Base-by-base conservation (phyloP, 2,797 vertebrate genomes). In the Sarcophilus harrisii region DNA sequence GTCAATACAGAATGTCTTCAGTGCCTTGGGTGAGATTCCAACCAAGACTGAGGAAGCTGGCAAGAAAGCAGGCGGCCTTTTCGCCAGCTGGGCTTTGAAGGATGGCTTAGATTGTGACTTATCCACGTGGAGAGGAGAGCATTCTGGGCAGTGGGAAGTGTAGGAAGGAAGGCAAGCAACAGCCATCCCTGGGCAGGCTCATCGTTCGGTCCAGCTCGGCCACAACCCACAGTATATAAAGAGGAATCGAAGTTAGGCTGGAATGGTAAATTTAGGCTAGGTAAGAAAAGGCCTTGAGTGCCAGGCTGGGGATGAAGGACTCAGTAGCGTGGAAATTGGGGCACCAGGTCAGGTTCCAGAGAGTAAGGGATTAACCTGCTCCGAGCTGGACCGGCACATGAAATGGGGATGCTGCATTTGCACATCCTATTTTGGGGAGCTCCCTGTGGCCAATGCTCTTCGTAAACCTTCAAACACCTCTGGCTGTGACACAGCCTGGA, bases 301-400 rank as follows among this genome's bases (percentile, higher is more conserved):
- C 59, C 93, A 94, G 87, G 45, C 89, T 91, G 93, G 89, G 30
- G 52, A 62, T 45, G 92, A 87, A 58, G 62, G 92, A 59, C 92
- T 91, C n/a, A 90, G 49, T 66, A 60, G 18, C 87, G 66, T 73
- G 94, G 93, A 81, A 28, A 29, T 55, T 91, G 16, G 5, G 58
- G 60, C 45, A 38, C 57, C 92, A n/a, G 91, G 92, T 16, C 92
- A 90, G 60, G 91, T 62, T 92, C 95, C 62, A 52, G 55, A 52
- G 55, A 94, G 57, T 57, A 73, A 45, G 1, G 58, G 30, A 94
- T 30, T 59, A 32, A 89, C 91, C 24, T 95, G 52, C 52, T 57
- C 90, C 96, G 32, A 96, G 18, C 60, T 91, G 60, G 45, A 21
- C 14, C 5, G 1, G n/a, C 32, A 66, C 62, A 6, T 66, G 18